phyloP scores from a whole-genome alignment of 2,113 vertebrate species.

The Jacana jacana region DNA sequence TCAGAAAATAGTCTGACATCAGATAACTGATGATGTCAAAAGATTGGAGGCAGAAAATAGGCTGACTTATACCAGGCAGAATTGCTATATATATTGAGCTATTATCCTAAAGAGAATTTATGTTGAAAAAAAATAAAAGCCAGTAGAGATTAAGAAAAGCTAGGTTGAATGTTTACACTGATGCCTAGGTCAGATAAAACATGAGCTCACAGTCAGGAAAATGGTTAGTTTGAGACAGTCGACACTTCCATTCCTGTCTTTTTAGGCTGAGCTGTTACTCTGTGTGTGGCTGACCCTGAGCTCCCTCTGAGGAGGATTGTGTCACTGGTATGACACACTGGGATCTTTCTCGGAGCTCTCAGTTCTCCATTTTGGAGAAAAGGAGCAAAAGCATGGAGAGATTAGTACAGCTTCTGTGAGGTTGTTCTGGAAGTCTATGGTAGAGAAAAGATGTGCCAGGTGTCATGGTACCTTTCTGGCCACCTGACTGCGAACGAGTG shows the following conservation, averaged over 20 bases:
- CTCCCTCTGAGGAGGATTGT: neutral
- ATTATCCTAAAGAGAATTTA: neutral
- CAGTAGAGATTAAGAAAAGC: neutral
- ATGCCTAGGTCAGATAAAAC: neutral
- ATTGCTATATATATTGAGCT: neutral
- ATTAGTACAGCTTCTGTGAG: neutral
- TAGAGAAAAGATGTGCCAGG: neutral
- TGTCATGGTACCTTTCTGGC: neutral
- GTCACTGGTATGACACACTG: fast-evolving
- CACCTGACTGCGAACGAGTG: neutral
- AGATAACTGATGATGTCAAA: neutral
- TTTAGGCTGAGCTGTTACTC: neutral
- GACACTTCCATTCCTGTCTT: neutral
- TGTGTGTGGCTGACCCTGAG: neutral
- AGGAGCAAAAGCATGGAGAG: neutral
- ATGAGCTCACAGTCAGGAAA: neutral
- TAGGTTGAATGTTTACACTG: neutral
- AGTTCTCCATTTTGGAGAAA: neutral
- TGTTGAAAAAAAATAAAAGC: neutral
- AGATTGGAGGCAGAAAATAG: neutral
- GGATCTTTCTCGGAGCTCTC: neutral
- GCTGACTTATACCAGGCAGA: neutral
- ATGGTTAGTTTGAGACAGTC: neutral
- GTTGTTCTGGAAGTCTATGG: neutral
- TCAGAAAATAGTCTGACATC: neutral